A percentile compares a stretch with the other conserved stretches of the same genome.
phyloP scores from a whole-genome alignment of 2,888 invertebrate genomes.

The Alloplasta piceator region DNA sequence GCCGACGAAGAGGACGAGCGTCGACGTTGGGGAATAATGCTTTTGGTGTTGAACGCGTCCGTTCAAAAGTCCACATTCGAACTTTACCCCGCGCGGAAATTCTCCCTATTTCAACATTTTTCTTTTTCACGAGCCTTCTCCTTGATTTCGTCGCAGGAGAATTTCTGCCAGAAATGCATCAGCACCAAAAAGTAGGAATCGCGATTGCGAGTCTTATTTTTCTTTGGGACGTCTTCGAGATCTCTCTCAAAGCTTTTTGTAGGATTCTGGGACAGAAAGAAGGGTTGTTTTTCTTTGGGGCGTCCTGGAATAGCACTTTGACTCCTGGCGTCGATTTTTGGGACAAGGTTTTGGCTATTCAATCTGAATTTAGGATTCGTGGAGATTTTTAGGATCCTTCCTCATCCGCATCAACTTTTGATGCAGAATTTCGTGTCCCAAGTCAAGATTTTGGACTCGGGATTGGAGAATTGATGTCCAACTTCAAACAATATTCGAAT shows the following conservation, averaged over 20 bases:
- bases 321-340: too few species aligned
- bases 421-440: too few species aligned
- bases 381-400: too few species aligned
- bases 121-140: constrained; percentile 45
- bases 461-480: too few species aligned
- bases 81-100: constrained; percentile 50
- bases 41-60: constrained; percentile 75
- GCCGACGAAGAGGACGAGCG: constrained; percentile 46
- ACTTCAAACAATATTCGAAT: too few species aligned
- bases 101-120: constrained; percentile 62
- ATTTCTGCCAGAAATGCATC: constrained; percentile 29
- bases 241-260: constrained; percentile 2
- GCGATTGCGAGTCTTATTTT: constrained; percentile 50
- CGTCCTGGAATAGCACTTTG: too few species aligned
- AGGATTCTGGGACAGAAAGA: neutral
- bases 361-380: too few species aligned
- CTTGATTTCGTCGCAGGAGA: constrained; percentile 29
- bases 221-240: neutral
- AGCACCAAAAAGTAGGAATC: constrained; percentile 55
- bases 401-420: too few species aligned
- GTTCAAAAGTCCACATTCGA: constrained; percentile 77
- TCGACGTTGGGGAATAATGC: constrained; percentile 40
- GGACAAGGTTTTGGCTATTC: too few species aligned
- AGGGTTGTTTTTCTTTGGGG: too few species aligned
- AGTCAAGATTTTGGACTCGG: too few species aligned